Base-by-base conservation (phyloP, 2,888 invertebrate species). In the Mythimna loreyi region DNA sequence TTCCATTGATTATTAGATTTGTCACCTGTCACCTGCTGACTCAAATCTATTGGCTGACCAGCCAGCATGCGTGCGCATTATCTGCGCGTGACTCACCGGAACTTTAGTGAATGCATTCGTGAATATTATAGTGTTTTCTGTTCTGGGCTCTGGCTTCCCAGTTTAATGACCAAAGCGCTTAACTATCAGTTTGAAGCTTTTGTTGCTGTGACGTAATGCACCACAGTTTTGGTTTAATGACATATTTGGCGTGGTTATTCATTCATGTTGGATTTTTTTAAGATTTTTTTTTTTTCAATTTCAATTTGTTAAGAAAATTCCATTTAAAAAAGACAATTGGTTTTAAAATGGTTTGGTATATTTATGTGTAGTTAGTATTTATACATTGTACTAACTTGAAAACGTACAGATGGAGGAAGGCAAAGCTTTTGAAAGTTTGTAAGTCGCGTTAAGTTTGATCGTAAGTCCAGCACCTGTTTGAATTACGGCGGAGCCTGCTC, bases 61-160 rank as follows among this genome's bases (percentile, higher is more conserved):
- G 78, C 82, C 86, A 78, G 77, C 82, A 86, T 80, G 82, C 82
- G 83, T 85, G 28, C 28, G 87, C 85, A 86, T 83, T 85, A 86
- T 84, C 86, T 79, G 82, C 73, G 85, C 82, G 81, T 91, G 91
- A 91, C 82, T 90, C 90, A 90, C 89, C 89, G 90, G 90, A 91
- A 89, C 86, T 87, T 79, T 77, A 72, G 61, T 76, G 75, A 85
- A 83, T 86, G 81, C 84, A 81, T 83, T 85, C 66, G 73, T 84
- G 80, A 81, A 82, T 85, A 84, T 80, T 74, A 75, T 78, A 69
- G 72, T 70, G 72, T 73, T 43, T 19, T 7, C 47, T 25, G 28
- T 55, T 71, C 65, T 78, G 73, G 59, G 16, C 40, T 40, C 40
- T 40, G 4, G 40, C 75, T 72, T 67, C 58, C 57, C 62, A 56